phyloP scores from a whole-genome alignment of 2,113 vertebrate genomes.

The Coregonus clupeaformis region DNA sequence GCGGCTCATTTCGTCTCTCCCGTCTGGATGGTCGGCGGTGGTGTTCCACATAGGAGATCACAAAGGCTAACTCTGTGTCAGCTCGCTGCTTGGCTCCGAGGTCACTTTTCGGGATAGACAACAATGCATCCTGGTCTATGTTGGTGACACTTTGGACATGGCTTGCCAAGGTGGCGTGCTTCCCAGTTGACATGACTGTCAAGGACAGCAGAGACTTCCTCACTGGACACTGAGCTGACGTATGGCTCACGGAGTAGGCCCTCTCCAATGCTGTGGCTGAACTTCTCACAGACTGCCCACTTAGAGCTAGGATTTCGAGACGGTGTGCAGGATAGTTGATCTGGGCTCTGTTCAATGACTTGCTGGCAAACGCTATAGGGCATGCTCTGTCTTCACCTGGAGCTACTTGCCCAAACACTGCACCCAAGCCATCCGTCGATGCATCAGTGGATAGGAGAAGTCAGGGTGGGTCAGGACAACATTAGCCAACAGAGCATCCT shows the following conservation, averaged over 20 bases:
- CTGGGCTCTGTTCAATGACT: constrained; percentile 14
- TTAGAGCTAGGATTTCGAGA: constrained; percentile 10
- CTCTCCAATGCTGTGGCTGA: constrained; percentile 11
- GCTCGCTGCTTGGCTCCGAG: not conserved
- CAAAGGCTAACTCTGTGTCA: not conserved
- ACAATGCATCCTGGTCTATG: not conserved
- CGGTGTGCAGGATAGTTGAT: constrained; percentile 8
- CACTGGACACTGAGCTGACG: not conserved
- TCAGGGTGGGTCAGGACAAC: too few relatives aligned
- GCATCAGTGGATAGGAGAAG: too few relatives aligned
- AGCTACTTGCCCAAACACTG: constrained; percentile 9
- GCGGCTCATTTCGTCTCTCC: not conserved
- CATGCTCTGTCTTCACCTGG: constrained; percentile 4
- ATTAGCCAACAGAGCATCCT: not conserved
- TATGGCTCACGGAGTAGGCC: not conserved
- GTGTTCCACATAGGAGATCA: not conserved
- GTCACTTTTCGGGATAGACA: not conserved
- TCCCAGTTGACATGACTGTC: too few relatives aligned
- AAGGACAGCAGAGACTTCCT: not conserved
- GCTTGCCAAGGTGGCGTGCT: too few relatives aligned
- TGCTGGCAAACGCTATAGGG: constrained; percentile 10
- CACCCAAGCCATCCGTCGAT: not conserved
- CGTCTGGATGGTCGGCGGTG: not conserved
- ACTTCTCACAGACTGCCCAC: constrained; percentile 12
- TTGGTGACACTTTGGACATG: not conserved